Conservation (phyloP, 2,888 invertebrate genomes). For the Smittia aterrima region DNA sequence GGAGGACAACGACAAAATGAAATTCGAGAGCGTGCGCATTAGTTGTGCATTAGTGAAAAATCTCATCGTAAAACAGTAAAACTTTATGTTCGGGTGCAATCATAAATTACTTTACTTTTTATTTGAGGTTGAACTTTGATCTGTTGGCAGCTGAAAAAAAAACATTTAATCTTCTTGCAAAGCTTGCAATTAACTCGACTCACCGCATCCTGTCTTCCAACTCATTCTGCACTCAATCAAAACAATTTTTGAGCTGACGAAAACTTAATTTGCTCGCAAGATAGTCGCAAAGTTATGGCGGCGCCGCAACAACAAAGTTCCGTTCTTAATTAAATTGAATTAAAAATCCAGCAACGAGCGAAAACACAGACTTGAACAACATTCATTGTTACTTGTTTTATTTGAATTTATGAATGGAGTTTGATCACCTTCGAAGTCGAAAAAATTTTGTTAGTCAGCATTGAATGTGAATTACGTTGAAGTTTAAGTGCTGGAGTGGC, state of each 20-base stretch:
- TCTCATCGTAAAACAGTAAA: background rate
- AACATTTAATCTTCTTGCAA: too few relatives aligned
- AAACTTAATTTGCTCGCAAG: background rate
- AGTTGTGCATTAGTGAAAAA: background rate
- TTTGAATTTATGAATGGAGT: background rate
- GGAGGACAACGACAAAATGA: too few relatives aligned
- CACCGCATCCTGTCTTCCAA: background rate
- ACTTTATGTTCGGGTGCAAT: too few relatives aligned
- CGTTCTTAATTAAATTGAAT: conserved; percentile 38
- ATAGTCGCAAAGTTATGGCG: conserved; percentile 16
- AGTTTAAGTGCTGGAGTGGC: background rate
- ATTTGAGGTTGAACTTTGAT: too few relatives aligned
- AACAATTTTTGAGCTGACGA: background rate
- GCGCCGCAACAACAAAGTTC: conserved; percentile 29
- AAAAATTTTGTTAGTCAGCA: background rate
- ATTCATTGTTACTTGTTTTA: too few relatives aligned
- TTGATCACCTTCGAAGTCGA: background rate
- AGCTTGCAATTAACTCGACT: too few relatives aligned
- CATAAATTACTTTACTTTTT: too few relatives aligned
- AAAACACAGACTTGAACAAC: too few relatives aligned
- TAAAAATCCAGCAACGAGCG: conserved; percentile 27
- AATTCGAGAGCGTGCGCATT: background rate
- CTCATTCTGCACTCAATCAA: background rate
- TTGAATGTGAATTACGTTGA: background rate
- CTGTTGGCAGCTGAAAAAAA: too few relatives aligned